Conservation (phyloP, 2,113 vertebrate species). For the Tyto alba region DNA sequence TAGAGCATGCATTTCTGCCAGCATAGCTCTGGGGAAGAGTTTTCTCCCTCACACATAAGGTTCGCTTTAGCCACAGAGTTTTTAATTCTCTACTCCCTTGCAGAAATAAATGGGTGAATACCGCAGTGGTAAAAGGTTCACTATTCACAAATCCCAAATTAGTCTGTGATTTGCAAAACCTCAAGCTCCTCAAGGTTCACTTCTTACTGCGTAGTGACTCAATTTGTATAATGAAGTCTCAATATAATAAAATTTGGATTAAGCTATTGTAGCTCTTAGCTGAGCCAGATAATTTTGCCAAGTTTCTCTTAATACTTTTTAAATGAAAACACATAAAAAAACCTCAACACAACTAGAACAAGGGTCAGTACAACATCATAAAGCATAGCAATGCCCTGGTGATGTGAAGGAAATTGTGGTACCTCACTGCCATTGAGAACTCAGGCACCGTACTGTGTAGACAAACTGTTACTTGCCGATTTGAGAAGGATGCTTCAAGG, state of each 20-base stretch:
- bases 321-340: slow-evolving; percentile 62
- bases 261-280: slow-evolving; percentile 34
- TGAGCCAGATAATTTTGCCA: slow-evolving; percentile 36
- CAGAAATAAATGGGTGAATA: neutral
- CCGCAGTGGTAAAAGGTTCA: neutral
- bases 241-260: slow-evolving; percentile 60
- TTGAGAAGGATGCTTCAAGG: neutral
- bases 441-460: neutral
- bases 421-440: neutral
- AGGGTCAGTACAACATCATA: slow-evolving; percentile 31
- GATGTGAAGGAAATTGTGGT: neutral
- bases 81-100: neutral
- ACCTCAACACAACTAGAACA: neutral
- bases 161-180: neutral
- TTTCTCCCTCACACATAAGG: neutral
- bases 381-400: slow-evolving; percentile 41
- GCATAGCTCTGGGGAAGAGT: neutral
- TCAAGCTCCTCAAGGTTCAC: neutral
- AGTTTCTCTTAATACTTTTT: slow-evolving; percentile 62
- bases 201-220: neutral
- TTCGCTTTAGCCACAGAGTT: neutral
- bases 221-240: neutral
- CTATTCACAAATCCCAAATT: neutral
- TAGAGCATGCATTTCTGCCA: neutral
- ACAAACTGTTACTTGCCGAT: neutral